Base-by-base conservation (phyloP, 2,888 invertebrate genomes). In the Oxystoma pomonae region DNA sequence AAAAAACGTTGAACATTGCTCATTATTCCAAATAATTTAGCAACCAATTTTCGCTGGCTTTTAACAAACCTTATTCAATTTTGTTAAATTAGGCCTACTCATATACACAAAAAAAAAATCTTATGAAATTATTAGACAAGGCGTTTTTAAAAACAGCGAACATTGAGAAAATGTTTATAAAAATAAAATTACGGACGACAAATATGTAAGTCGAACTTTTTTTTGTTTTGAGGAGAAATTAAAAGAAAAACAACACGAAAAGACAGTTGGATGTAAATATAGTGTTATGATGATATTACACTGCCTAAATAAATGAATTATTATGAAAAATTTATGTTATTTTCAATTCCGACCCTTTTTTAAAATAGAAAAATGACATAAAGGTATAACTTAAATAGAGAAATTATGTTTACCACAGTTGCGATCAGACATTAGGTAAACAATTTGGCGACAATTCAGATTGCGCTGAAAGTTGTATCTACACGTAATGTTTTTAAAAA, bases 241-340 rank as follows among this genome's bases (percentile, higher is more conserved):
- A 3, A 9, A 53, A 53, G n/a, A n/a, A 53, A 53, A 53, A 53
- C 53, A 53, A 9, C 7, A 72, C 67, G 69, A 68, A 69, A 70
- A 69, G 72, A 72, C 71, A 75, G 78, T 75, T 77, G 77, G 78
- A 77, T 80, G 80, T 80, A 80, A 75, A 80, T 80, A 80, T 80
- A 80, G 79, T 79, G 78, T 79, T 80, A 80, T 77, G 78, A 78
- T 74, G 77, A 80, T 78, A 78, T 79, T 64, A 79, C 79, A 80
- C 80, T 80, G 80, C 80, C 80, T 80, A 78, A 77, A 78, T 77
- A 78, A 78, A 80, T 77, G 75, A 77, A 77, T 79, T 79, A 80
- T 80, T 80, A 80, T 60, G 64, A 62, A 61, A 21, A 35, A 35
- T 12, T 35, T 35, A 12, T 35, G 35, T 35, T 35, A 7, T 35